Conservation (phyloP, 2,797 vertebrate genomes). For the Calcarius lapponicus region DNA sequence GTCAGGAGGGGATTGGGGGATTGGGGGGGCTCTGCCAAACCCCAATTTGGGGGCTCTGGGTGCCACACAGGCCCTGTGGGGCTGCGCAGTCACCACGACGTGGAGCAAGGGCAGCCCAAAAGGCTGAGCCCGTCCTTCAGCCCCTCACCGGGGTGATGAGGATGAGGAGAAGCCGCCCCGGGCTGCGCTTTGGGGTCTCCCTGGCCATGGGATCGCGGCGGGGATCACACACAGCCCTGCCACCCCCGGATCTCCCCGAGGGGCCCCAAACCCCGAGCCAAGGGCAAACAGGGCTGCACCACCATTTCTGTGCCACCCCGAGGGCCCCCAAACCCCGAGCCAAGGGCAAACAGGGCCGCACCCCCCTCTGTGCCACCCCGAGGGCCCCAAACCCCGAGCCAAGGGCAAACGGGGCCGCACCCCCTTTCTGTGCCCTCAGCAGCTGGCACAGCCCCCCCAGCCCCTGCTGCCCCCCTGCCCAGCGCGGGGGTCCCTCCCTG, state of each 20-base stretch:
- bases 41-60: fast-evolving
- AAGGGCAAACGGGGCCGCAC: too few species aligned
- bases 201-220: neutral
- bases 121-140: fast-evolving
- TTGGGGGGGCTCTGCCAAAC: fast-evolving
- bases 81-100: fast-evolving
- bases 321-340: too few species aligned
- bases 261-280: fast-evolving
- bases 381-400: too few species aligned
- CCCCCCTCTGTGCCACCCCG: too few species aligned
- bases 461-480: neutral
- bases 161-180: fast-evolving
- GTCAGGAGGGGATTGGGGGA: fast-evolving
- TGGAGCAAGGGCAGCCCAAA: neutral
- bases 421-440: neutral
- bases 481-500: neutral
- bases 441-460: neutral
- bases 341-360: too few species aligned
- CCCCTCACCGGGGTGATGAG: fast-evolving
- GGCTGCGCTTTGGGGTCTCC: neutral
- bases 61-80: fast-evolving
- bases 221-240: neutral
- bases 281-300: fast-evolving
- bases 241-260: fast-evolving
- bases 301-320: too few species aligned